Conservation (phyloP, 2,888 invertebrate genomes). For the Phrixothrix hirtus region DNA sequence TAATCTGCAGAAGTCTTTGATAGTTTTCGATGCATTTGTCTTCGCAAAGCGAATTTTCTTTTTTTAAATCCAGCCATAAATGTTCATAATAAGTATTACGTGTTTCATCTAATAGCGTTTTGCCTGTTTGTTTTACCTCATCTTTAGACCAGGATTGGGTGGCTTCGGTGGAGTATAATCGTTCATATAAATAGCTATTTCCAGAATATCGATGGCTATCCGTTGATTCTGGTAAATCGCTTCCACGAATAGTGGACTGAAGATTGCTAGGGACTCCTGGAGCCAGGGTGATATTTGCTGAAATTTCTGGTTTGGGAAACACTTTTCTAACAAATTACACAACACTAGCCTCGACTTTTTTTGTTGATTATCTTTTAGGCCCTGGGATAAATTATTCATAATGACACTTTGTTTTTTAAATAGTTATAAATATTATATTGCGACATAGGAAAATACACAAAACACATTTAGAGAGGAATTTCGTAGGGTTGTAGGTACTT, state of each 20-base stretch:
- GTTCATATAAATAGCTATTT: slow-evolving; percentile 17
- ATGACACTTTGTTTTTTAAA: slow-evolving; percentile 45
- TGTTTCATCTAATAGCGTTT: slow-evolving; percentile 6
- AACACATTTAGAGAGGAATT: slow-evolving; percentile 36
- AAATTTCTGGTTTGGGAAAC: slow-evolving; percentile 29
- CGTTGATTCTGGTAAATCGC: slow-evolving; percentile 42
- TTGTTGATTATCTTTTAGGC: slow-evolving; percentile 35
- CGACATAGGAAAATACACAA: slow-evolving; percentile 46
- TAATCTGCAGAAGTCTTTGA: slow-evolving; percentile 18
- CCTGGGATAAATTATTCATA: slow-evolving; percentile 51
- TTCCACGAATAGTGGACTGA: slow-evolving; percentile 43
- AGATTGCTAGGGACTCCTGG: slow-evolving; percentile 51
- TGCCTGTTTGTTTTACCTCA: slow-evolving; percentile 16
- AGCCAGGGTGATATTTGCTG: slow-evolving; percentile 52
- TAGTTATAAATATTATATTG: slow-evolving; percentile 49
- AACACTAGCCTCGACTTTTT: slow-evolving; percentile 39
- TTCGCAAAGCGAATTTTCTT: slow-evolving; percentile 22
- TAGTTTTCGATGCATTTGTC: slow-evolving; percentile 19
- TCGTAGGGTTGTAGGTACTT: slow-evolving; percentile 29
- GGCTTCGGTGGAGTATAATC: slow-evolving; percentile 12
- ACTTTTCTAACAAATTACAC: slow-evolving; percentile 27
- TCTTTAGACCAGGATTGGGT: slow-evolving; percentile 17
- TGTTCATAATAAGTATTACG: slow-evolving; percentile 11
- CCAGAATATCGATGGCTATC: slow-evolving; percentile 38
- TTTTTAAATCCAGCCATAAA: slow-evolving; percentile 29